Evolutionary conservation across 2,888 invertebrate genomes (phyloP), one percentile per base, ranked within the genome.

Genomic region (Hypercompe scribonia): DNA sequence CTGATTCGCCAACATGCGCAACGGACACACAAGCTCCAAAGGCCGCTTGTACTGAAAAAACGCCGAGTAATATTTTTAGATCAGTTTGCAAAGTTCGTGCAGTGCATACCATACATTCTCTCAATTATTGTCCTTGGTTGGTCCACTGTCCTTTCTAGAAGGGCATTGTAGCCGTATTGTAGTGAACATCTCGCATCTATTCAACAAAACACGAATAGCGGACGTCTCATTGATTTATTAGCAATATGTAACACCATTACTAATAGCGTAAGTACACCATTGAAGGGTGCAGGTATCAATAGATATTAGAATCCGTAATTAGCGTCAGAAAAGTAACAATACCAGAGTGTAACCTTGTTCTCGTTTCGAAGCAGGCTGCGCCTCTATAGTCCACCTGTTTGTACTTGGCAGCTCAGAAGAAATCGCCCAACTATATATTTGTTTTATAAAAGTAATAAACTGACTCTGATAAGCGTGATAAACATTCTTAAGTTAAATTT

Each of bases 331-430:
- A 84, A 89, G 89, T 86, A 91, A 93, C 92, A 92, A 94, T 92
- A 92, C 89, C 84, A 82, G 84, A 78, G 78, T 75, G 79, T 89
- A 86, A 91, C 94, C 94, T 93, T 95, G 94, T 91, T 93, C 94
- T 92, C 89, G 88, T 90, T 94, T 82, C 78, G 78, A 79, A 78
- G 83, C 86, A 81, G 80, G 82, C 84, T 84, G 84, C 81, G 81
- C 84, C 87, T 89, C 84, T 83, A 82, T 75, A 82, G 87, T 88
- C 89, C 91, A 92, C 91, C 92, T 92, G 91, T 85, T 87, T 81
- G 82, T 79, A 84, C 78, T 84, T 78, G 75, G 80, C n/a, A 84
- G 82, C 84, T 84, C 81, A 82, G 81, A 81, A 87, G 87, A 79
- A 86, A 86, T 84, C 81, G 75, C 80, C 79, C 78, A 81, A 78